Base-by-base conservation (phyloP, 2,797 vertebrate species). In the Tangara arthus region DNA sequence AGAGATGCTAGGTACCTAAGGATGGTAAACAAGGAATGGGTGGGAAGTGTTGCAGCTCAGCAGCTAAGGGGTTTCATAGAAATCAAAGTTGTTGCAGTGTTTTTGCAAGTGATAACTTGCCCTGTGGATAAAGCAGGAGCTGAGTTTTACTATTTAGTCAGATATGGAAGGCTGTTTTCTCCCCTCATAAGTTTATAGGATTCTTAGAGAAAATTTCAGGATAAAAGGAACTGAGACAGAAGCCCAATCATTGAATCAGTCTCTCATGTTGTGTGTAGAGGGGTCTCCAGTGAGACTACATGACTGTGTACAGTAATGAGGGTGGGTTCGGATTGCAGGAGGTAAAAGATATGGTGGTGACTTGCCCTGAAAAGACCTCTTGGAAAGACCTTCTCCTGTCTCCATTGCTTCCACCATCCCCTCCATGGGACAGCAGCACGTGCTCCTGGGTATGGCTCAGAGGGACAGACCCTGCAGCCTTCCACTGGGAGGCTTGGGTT, bases 281-380 rank as follows among this genome's bases (percentile, higher is more conserved):
- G 17, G 13, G 46, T 22, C 57, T 87, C 41, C 64, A 23, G 21
- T 0, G 0, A 76, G 53, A 26, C n/a, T 64, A 26, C 49, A 57
- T 53, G 15, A 9, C 44, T 19, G 5, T 7, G n/a, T 32, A 2
- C 2, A 6, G 17, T 34, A 18, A 12, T 0, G 4, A 32, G 17
- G 4, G 9, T 3, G 10, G 19, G 30, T 66, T 59, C 66, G 56
- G 21, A 19, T 73, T 84, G 61, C 30, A 50, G 35, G n/a, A 59
- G 20, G 18, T 57, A 52, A 73, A 50, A 60, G 26, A 12, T 10
- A 2, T 1, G 47, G 44, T 23, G 26, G 26, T 65, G 52, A 12
- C 15, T 66, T 91, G 28, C 23, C 66, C 73, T 81, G 39, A 15
- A 69, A 73, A 87, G 21, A 41, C 23, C 34, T 21, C 15, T 59